phyloP scores from a whole-genome alignment of 2,888 invertebrate genomes.

The Nephrocerus scutellatus region DNA sequence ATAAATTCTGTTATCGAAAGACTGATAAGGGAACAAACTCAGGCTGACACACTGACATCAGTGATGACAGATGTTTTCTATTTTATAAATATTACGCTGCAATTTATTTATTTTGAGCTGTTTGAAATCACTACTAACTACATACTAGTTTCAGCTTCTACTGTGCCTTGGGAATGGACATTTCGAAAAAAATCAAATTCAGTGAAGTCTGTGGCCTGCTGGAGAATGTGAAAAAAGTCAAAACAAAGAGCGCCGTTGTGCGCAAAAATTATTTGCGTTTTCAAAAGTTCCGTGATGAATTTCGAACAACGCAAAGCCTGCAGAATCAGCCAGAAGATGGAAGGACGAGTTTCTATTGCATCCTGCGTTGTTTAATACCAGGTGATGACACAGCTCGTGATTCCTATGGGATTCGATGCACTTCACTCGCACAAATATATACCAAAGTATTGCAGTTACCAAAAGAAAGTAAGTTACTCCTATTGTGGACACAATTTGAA shows the following conservation, averaged over 20 bases:
- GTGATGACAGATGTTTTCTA: too few species aligned
- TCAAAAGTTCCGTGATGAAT: neutral
- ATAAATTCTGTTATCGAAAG: too few species aligned
- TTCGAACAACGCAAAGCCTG: neutral
- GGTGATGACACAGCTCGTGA: conserved; percentile 69
- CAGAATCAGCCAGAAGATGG: conserved; percentile 43
- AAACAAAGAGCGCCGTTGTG: conserved; percentile 18
- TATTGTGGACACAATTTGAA: too few species aligned
- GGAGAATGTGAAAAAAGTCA: conserved; percentile 32
- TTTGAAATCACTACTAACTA: too few species aligned
- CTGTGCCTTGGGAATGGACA: too few species aligned
- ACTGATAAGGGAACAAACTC: too few species aligned
- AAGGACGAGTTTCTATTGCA: conserved; percentile 59
- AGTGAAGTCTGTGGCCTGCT: conserved; percentile 37
- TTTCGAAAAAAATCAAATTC: conserved; percentile 38
- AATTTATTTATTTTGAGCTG: too few species aligned
- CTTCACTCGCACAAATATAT: conserved; percentile 61
- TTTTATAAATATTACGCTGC: too few species aligned
- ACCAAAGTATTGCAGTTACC: conserved; percentile 70
- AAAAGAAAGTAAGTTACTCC: conserved; percentile 51
- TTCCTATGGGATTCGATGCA: conserved; percentile 77
- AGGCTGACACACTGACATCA: too few species aligned
- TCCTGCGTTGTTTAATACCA: conserved; percentile 73
- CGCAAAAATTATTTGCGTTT: conserved; percentile 1
- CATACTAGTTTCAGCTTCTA: too few species aligned